Conservation (phyloP, 2,113 vertebrate genomes). For the Gorsachius goisagi region DNA sequence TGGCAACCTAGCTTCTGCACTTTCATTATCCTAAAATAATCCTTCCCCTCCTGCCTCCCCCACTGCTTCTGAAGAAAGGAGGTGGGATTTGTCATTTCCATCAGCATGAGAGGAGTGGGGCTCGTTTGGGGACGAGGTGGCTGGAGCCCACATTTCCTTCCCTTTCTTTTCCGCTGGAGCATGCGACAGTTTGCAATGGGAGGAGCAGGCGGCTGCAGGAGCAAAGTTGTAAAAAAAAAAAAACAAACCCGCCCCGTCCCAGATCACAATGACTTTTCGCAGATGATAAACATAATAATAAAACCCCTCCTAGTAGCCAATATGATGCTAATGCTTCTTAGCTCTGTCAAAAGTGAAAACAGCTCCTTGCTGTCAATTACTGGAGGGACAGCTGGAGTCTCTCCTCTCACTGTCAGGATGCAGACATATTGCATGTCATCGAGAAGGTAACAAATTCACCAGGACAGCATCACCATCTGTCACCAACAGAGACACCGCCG, state of each 20-base stretch:
- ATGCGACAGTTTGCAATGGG: neutral
- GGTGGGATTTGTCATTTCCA: neutral
- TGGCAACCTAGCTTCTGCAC: neutral
- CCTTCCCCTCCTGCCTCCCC: neutral
- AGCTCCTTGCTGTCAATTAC: constrained; percentile 74
- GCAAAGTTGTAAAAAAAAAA: neutral
- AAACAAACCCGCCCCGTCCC: neutral
- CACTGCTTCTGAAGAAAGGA: neutral
- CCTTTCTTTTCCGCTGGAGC: constrained; percentile 26
- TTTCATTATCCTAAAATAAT: neutral
- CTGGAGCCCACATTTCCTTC: neutral
- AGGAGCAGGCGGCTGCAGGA: neutral
- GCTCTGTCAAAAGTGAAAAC: constrained; percentile 71
- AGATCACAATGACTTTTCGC: constrained; percentile 49
- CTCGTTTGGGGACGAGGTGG: neutral
- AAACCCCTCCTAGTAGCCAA: constrained; percentile 50
- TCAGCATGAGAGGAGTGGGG: neutral
- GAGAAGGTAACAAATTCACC: constrained; percentile 90
- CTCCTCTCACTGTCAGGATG: constrained; percentile 81
- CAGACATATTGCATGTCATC: constrained; percentile 88
- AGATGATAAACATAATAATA: constrained; percentile 60
- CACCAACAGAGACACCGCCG: constrained; percentile 75
- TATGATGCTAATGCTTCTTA: constrained; percentile 74
- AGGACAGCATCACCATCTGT: constrained; percentile 89
- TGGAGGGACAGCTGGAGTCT: constrained; percentile 86